Base-by-base conservation (phyloP, 2,797 vertebrate genomes). In the Characodon lateralis region DNA sequence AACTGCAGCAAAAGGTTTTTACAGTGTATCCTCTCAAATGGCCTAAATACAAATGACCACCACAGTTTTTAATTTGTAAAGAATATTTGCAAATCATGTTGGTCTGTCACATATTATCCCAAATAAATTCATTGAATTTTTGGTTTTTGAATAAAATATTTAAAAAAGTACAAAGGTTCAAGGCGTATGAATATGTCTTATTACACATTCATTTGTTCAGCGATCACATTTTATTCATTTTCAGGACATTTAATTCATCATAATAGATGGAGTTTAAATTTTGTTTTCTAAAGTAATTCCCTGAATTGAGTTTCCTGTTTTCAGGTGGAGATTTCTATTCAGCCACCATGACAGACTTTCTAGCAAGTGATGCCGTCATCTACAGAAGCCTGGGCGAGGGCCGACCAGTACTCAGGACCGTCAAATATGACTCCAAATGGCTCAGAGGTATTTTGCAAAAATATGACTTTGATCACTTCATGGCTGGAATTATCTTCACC, bases 341-440 rank as follows among this genome's bases (percentile, higher is more conserved):
- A 0, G 97, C 98, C 86, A 99, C 98, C 51, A 97, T 98, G 94
- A 97, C 97, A 1, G 98, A 99, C 94, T 99, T 99, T 93, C 93
- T 98, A 92, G 98, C 97, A 71, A 99, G 98, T 2, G 98, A 99
- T 69, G 97, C 98, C 0, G 97, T 99, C 83, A 97, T 99, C 93
- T 99, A 99, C 94, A 94, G 98, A 76, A 99, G 98, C 87, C 96
- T 99, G 86, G 95, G 95, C 2, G 98, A 98, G 35, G 97, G 95
- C 16, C 97, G 96, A 22, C 93, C 94, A 0, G 97, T 98, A 65
- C 95, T 99, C 72, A 93, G 98, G 79, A 98, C 97, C 24, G 97
- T 99, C 92, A 99, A 98, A 93, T 99, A 99, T 41, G 98, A 99
- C 94, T 99, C 98, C 94, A 99, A 99, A 87, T 99, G 98, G 98